phyloP scores from a whole-genome alignment of 1,140 invertebrate species.

The Formica selysi region DNA sequence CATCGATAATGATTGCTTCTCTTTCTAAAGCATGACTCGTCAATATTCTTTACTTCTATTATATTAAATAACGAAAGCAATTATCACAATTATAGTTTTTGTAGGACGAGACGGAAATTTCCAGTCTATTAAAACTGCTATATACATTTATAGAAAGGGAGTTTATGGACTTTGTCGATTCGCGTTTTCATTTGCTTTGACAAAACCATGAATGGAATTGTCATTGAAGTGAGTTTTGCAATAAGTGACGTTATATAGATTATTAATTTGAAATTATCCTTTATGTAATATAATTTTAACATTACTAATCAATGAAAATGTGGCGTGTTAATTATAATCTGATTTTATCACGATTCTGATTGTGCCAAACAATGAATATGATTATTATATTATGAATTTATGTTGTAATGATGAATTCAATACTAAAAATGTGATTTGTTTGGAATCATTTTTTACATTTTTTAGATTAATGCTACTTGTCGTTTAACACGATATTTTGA shows the following conservation, averaged over 20 bases:
- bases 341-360: neutral
- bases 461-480: neutral
- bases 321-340: neutral
- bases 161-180: neutral
- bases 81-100: slow-evolving; percentile 8
- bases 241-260: slow-evolving; percentile 20
- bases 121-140: neutral
- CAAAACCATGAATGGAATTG: slow-evolving; percentile 22
- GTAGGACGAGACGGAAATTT: neutral
- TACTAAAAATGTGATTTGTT: neutral
- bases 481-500: neutral
- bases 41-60: neutral
- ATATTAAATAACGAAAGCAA: slow-evolving; percentile 16
- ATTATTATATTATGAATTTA: neutral
- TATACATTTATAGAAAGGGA: neutral
- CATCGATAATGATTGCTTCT: slow-evolving; percentile 11
- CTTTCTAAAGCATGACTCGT: neutral
- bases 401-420: neutral
- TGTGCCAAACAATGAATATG: slow-evolving; percentile 3
- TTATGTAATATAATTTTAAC: slow-evolving; percentile 7
- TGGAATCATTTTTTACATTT: neutral
- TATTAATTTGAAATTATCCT: slow-evolving; percentile 32
- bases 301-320: neutral
- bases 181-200: slow-evolving; percentile 28
- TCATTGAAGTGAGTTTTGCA: slow-evolving; percentile 2